A percentile compares a stretch with the other conserved stretches of the same genome.
These are phyloP conservation scores for Antedon mediterranea DNA, from an alignment of 53 echinoderm and acorn worm species.

Conservation along the genomic window DNA sequence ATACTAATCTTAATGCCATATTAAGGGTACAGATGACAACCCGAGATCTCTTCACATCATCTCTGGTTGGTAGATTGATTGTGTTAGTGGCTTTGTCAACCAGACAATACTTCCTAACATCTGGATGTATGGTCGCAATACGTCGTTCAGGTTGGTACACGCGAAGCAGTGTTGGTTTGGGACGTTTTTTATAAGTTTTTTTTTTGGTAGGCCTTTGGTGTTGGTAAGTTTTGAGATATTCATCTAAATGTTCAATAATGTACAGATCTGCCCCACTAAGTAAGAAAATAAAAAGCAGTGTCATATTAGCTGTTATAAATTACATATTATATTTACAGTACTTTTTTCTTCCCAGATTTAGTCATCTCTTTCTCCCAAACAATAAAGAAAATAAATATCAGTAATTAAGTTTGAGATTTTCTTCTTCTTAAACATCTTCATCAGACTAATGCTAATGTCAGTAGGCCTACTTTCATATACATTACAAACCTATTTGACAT, in stretches of 20 bases:
- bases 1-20: slow-evolving; percentile 29
- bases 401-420: too few relatives aligned
- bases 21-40: slow-evolving; percentile 67
- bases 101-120: slow-evolving; percentile 28
- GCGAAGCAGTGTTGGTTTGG: slow-evolving; percentile 20
- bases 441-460: too few relatives aligned
- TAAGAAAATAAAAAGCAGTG: background rate
- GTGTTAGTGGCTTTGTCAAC: background rate
- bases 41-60: slow-evolving; percentile 17
- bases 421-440: too few relatives aligned
- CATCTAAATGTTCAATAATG: slow-evolving; percentile 58
- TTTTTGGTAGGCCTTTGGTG: too few relatives aligned
- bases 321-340: too few relatives aligned
- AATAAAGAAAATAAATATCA: too few relatives aligned
- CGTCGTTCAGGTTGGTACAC: slow-evolving; percentile 31
- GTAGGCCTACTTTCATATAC: too few relatives aligned
- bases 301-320: too few relatives aligned
- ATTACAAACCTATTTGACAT: slow-evolving; percentile 70
- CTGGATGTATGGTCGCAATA: slow-evolving; percentile 19
- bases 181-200: too few relatives aligned
- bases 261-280: slow-evolving; percentile 82
- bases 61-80: background rate
- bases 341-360: too few relatives aligned
- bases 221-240: slow-evolving; percentile 24
- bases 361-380: too few relatives aligned